Conservation (phyloP, 1,140 invertebrate species). For the Lucilia sericata region DNA sequence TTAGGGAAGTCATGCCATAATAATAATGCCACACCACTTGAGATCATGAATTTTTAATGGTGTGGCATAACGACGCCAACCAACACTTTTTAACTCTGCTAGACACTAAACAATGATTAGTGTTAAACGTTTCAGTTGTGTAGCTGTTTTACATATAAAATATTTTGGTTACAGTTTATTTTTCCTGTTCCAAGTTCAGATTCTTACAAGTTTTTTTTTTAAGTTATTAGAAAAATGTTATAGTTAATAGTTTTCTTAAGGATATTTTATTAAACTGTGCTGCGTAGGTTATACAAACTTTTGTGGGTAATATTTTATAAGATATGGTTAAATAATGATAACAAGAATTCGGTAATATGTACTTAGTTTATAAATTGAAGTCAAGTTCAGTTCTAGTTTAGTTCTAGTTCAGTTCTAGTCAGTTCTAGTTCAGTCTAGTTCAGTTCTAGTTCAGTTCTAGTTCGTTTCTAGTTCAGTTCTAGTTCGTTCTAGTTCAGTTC, state of each 20-base stretch:
- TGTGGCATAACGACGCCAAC: constrained; percentile 2
- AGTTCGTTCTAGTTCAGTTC: too few species aligned
- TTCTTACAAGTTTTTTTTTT: too few species aligned
- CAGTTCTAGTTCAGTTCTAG: too few species aligned
- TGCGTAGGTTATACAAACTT: neutral
- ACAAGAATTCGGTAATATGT: too few species aligned
- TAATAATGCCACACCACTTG: neutral
- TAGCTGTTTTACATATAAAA: neutral
- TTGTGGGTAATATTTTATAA: too few species aligned
- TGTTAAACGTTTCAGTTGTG: constrained; percentile 1
- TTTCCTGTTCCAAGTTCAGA: neutral
- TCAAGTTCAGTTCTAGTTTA: too few species aligned
- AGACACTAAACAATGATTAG: constrained; percentile 12
- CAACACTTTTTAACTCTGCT: neutral
- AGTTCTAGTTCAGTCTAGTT: too few species aligned
- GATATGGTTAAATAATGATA: too few species aligned
- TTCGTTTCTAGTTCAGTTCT: too few species aligned
- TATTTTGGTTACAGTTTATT: neutral
- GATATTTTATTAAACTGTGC: neutral
- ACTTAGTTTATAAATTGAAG: too few species aligned
- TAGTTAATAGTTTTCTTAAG: constrained; percentile 2
- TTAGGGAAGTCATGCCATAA: neutral
- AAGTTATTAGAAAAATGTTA: neutral
- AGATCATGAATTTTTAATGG: constrained; percentile 16
- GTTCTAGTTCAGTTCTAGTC: too few species aligned